Conservation (phyloP, 2,888 invertebrate genomes). For the Andrena bucephala region DNA sequence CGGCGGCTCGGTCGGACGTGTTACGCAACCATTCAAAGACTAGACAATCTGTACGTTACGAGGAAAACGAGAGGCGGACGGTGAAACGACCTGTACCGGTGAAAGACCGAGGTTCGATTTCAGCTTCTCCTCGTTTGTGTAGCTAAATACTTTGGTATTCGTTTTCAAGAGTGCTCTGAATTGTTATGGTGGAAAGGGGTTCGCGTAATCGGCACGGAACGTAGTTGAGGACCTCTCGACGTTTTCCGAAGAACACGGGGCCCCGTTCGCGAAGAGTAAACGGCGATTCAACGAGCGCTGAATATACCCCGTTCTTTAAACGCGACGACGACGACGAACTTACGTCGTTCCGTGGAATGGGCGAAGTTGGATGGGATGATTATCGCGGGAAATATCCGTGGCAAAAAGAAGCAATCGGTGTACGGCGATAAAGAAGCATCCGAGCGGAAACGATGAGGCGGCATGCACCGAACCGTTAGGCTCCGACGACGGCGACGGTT, state of each 20-base stretch:
- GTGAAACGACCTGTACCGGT: background rate
- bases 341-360: conserved; percentile 62
- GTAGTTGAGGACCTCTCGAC: conserved; percentile 1
- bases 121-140: background rate
- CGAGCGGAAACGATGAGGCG: conserved; percentile 48
- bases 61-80: background rate
- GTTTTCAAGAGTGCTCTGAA: background rate
- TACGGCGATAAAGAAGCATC: conserved; percentile 55
- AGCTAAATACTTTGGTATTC: background rate
- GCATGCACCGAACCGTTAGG: background rate
- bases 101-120: background rate
- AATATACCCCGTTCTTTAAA: conserved; percentile 53
- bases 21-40: conserved; percentile 59
- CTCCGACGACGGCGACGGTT: conserved; percentile 12
- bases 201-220: conserved; percentile 17
- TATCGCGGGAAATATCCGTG: conserved; percentile 53
- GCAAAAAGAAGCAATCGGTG: conserved; percentile 30
- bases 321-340: conserved; percentile 50
- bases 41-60: conserved; percentile 45
- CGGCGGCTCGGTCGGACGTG: conserved; percentile 34
- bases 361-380: conserved; percentile 67
- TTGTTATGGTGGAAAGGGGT: conserved; percentile 1
- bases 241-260: conserved; percentile 19
- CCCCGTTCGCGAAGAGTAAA: conserved; percentile 22
- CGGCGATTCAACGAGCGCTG: conserved; percentile 37